Evolutionary conservation across 2,797 vertebrate species (phyloP).

Genomic region (Neosilurus mollespiculum): DNA sequence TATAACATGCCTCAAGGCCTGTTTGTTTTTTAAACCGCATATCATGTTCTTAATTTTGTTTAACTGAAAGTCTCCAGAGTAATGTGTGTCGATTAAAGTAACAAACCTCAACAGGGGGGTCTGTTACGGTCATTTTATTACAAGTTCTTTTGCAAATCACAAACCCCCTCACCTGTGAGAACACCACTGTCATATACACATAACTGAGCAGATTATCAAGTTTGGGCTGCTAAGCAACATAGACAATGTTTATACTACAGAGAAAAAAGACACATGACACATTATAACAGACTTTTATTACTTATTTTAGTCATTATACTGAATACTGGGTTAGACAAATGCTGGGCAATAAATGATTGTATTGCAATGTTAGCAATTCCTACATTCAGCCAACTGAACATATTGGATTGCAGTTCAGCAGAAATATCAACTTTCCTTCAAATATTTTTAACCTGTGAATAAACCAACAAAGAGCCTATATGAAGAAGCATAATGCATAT

Average conservation of each 20-base stretch:
- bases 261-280: background rate
- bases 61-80: background rate
- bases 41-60: background rate
- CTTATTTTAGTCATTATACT: too few species aligned
- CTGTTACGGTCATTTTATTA: background rate
- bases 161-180: background rate
- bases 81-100: background rate
- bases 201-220: background rate
- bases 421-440: too few species aligned
- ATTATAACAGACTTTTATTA: background rate
- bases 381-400: too few species aligned
- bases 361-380: too few species aligned
- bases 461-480: too few species aligned
- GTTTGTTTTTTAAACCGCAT: slow-evolving; percentile 8
- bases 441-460: too few species aligned
- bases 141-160: background rate
- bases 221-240: slow-evolving; percentile 6
- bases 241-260: background rate
- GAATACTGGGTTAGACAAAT: too few species aligned
- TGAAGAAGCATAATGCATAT: too few species aligned
- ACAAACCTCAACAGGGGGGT: background rate
- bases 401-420: too few species aligned
- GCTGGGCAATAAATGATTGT: too few species aligned
- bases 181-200: background rate
- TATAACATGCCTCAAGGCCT: background rate